Base-by-base conservation (phyloP, 1,140 invertebrate genomes). In the Ctenoplectra terminalis region DNA sequence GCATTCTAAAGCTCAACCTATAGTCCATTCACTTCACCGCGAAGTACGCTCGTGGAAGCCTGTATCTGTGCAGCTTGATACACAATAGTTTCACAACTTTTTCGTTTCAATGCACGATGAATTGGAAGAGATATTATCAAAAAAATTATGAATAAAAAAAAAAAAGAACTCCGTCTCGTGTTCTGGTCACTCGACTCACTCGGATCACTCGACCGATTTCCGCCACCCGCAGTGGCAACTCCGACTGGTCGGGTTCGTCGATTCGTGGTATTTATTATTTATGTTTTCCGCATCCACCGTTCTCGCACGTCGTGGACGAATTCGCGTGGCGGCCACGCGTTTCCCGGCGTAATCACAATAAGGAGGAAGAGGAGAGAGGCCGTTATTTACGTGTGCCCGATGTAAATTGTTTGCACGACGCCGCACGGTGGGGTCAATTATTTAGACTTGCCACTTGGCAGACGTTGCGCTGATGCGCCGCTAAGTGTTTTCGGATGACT, bases 401-500 rank as follows among this genome's bases (percentile, higher is more conserved):
- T 78, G 85, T 87, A 88, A 88, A 87, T 82, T 87, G 85, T 87
- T 88, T 88, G 81, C 77, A 72, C 71, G 66, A 50, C 15, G 37
- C 29, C 46, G 63, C 75, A 75, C 85, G 86, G 75, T 82, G 86
- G 83, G 87, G 87, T 87, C 72, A 82, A 88, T 88, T 88, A 85
- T 85, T 88, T 87, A 74, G 81, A 82, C 79, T 85, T 60, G 82
- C 73, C 50, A 52, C 73, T 78, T 67, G 66, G 66, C 50, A 48
- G 29, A 75, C 74, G 50, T 64, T 46, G 76, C 76, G 63, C 72
- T 81, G 86, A 87, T 87, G 83, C 86, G 85, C 77, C 67, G 74
- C 77, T 87, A 87, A 87, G 77, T 87, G 86, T 87, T 87, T 87
- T 87, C 76, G 86, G 82, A 84, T 87, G 86, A 87, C 86, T 87